Conservation (phyloP, 2,113 vertebrate species). For the Protobothrops mucrosquamatus region DNA sequence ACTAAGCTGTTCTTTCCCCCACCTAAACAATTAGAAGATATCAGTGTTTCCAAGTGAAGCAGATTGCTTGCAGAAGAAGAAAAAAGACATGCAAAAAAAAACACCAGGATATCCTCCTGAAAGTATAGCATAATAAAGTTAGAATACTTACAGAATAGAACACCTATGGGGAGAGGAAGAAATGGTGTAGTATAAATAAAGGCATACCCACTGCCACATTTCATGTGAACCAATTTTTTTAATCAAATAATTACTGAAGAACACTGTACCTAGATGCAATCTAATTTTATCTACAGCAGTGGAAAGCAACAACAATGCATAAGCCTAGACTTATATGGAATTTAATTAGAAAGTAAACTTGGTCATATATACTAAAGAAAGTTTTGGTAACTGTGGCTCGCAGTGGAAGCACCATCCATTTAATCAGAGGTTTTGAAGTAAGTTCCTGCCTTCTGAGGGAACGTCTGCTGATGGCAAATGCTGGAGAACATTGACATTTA, state of each 20-base stretch:
- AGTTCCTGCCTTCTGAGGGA: neutral
- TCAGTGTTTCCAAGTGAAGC: neutral
- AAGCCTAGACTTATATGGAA: neutral
- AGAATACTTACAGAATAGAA: neutral
- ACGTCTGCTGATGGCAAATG: slow-evolving; percentile 18
- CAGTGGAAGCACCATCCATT: neutral
- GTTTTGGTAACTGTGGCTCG: neutral
- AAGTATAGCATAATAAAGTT: neutral
- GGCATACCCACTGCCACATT: neutral
- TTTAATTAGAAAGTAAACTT: slow-evolving; percentile 8
- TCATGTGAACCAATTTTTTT: neutral
- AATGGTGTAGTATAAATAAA: neutral
- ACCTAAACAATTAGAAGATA: neutral
- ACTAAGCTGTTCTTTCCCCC: neutral
- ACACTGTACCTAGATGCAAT: neutral
- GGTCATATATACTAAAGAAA: neutral
- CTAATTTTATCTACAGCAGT: neutral
- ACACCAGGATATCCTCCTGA: neutral
- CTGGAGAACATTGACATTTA: slow-evolving; percentile 21
- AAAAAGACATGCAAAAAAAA: neutral
- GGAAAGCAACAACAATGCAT: neutral
- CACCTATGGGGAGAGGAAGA: no score
- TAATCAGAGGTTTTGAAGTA: neutral
- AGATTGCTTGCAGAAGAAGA: neutral
- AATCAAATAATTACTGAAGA: neutral